phyloP scores from a whole-genome alignment of 2,113 vertebrate genomes.

The Corythoichthys haematopterus region DNA sequence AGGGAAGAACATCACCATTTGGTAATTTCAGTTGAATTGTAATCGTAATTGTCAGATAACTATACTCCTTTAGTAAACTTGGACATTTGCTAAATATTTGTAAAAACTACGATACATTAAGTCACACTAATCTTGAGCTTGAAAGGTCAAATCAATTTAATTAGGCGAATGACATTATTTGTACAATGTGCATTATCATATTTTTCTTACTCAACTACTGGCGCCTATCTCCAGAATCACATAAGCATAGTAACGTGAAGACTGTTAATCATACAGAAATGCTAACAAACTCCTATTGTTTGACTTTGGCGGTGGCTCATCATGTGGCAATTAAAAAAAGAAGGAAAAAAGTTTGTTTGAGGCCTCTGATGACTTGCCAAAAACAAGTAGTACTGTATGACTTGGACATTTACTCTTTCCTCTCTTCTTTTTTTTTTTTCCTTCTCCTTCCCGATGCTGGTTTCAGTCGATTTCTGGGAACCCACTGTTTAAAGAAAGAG shows the following conservation, averaged over 20 bases:
- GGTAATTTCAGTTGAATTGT: too few relatives aligned
- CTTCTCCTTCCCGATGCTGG: slow-evolving; percentile 1
- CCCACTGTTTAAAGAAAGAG: slow-evolving; percentile 11
- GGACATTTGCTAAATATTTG: too few relatives aligned
- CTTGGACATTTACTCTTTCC: slow-evolving; percentile 17
- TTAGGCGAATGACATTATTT: too few relatives aligned
- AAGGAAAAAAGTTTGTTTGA: slow-evolving; percentile 27
- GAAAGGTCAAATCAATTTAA: too few relatives aligned
- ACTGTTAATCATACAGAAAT: slow-evolving; percentile 8
- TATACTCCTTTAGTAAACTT: too few relatives aligned
- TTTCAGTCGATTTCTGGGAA: slow-evolving; percentile 32
- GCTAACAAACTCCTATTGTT: slow-evolving; percentile 30
- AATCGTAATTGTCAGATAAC: too few relatives aligned
- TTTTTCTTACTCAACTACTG: slow-evolving; percentile 9
- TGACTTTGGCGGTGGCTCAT: slow-evolving; percentile 26
- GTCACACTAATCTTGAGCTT: too few relatives aligned
- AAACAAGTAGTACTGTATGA: slow-evolving; percentile 13
- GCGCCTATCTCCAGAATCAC: neutral
- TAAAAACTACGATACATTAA: too few relatives aligned
- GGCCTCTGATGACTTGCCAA: slow-evolving; percentile 44
- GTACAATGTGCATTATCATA: neutral
- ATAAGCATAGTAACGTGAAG: slow-evolving; percentile 19
- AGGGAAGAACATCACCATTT: too few relatives aligned
- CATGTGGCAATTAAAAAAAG: slow-evolving; percentile 6
- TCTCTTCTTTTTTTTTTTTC: slow-evolving; percentile 7